Evolutionary conservation across 2,888 invertebrate species (phyloP), one percentile per base, ranked within the genome.

Genomic region (Coelinius sp.): DNA sequence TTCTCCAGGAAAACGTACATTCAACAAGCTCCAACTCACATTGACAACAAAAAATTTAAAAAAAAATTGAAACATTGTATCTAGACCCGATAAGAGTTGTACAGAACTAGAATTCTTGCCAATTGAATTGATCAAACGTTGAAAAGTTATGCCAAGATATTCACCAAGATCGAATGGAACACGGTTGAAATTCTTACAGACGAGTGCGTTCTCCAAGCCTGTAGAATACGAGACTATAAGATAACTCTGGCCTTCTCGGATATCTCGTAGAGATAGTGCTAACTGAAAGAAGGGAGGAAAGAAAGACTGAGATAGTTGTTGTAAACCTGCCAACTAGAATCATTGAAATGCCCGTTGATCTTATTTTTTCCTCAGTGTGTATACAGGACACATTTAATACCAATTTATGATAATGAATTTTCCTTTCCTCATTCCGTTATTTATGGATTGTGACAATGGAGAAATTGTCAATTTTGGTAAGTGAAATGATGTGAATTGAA

Each of bases 401-500:
- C 82, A 82, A 84, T 84, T 84, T 84, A 84, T 82, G 84, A 82
- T 84, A 84, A 84, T 84, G 83, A 84, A 83, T 80, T 31, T 59
- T 59, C 35, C 22, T 14, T 20, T 1, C 81, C 75, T 31, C 17
- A 5, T 17, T 20, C 81, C 74, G 27, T 74, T 78, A 82, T 84
- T 83, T 84, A 84, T 77, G 79, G 75, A 38, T 35, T 20, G 17
- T n/a, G 24, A 53, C 14, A 35, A 20, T 14, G 41, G n/a, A 10
- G 24, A 38, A 63, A 63, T 63, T 12, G 22, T 22, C n/a, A 12
- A 41, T 59, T 59, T 17, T 1, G 7, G 59, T 10, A 35, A 59
- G 59, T 59, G 59, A 20, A 65, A 65, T 65, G 8, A 65, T 65
- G 44, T 46, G 24, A 46, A 46, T 46, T 46, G 46, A 65, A 46